Evolutionary conservation across 2,113 vertebrate species (phyloP).

Genomic region (Cynopterus brachyotis): DNA sequence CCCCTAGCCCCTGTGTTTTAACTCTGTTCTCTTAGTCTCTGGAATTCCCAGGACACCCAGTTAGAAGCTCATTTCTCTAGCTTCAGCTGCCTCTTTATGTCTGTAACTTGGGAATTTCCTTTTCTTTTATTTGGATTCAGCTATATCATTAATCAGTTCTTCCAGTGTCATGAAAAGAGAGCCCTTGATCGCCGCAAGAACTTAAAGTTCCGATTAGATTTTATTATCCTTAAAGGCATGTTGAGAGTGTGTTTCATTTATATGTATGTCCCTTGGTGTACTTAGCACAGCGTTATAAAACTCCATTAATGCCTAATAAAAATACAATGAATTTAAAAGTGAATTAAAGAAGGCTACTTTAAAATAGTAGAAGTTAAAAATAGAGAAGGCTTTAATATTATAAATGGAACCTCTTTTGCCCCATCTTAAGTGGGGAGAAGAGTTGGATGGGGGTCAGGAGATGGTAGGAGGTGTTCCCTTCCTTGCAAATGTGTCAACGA

Average conservation of each 20-base stretch:
- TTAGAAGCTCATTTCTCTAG: background rate
- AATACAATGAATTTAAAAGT: background rate
- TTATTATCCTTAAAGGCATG: background rate
- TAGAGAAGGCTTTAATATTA: background rate
- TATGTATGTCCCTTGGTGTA: background rate
- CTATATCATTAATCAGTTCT: background rate
- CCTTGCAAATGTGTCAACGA: background rate
- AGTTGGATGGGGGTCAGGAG: background rate
- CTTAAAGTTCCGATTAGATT: background rate
- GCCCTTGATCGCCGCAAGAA: background rate
- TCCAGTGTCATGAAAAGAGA: background rate
- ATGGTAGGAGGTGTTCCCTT: background rate
- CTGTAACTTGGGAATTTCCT: background rate
- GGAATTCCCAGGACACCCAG: background rate
- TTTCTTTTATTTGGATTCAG: background rate
- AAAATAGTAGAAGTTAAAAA: background rate
- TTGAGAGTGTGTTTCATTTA: background rate
- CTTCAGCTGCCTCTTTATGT: background rate
- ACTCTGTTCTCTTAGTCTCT: background rate
- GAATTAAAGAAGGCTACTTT: background rate
- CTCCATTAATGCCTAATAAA: background rate
- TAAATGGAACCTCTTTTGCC: background rate
- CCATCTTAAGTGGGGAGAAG: background rate
- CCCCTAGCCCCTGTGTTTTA: background rate
- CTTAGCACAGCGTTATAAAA: background rate